These are phyloP conservation scores for Andrena flavipes DNA, from an alignment of 2,888 invertebrate genomes.

Conservation along the genomic window DNA sequence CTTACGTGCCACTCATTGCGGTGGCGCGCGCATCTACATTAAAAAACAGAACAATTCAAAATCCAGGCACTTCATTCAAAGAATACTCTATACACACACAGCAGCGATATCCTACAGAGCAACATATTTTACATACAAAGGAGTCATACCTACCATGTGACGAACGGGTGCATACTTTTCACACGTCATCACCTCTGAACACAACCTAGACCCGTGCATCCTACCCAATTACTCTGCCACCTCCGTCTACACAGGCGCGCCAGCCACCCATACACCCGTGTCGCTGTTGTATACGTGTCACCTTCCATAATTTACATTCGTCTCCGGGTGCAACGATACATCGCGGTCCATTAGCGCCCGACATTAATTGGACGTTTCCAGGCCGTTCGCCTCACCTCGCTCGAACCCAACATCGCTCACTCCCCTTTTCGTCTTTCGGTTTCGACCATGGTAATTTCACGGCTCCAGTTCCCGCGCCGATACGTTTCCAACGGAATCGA, in stretches of 20 bases:
- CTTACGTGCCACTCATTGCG: neutral
- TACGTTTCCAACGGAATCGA: conserved; percentile 14
- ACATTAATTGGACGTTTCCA: conserved; percentile 49
- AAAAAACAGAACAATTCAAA: neutral
- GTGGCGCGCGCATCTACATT: neutral
- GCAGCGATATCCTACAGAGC: neutral
- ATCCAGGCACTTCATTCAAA: conserved; percentile 3
- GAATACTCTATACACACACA: conserved; percentile 4
- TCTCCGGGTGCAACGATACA: conserved; percentile 37
- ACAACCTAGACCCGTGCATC: conserved; percentile 37
- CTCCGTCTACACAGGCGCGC: conserved; percentile 1
- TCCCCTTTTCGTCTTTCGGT: neutral
- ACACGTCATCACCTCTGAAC: conserved; percentile 20
- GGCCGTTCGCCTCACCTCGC: neutral
- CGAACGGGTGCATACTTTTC: conserved; percentile 60
- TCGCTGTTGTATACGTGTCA: conserved; percentile 32
- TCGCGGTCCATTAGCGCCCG: conserved; percentile 34
- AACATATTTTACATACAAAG: conserved; percentile 6
- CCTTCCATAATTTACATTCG: conserved; percentile 49
- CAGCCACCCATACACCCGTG: conserved; percentile 10
- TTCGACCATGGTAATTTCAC: conserved; percentile 22
- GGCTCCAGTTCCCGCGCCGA: conserved; percentile 12
- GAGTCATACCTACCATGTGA: conserved; percentile 33
- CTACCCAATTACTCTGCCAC: conserved; percentile 35
- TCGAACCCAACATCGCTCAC: neutral